Evolutionary conservation across 2,113 vertebrate genomes (phyloP).

Genomic region (Scortum barcoo): DNA sequence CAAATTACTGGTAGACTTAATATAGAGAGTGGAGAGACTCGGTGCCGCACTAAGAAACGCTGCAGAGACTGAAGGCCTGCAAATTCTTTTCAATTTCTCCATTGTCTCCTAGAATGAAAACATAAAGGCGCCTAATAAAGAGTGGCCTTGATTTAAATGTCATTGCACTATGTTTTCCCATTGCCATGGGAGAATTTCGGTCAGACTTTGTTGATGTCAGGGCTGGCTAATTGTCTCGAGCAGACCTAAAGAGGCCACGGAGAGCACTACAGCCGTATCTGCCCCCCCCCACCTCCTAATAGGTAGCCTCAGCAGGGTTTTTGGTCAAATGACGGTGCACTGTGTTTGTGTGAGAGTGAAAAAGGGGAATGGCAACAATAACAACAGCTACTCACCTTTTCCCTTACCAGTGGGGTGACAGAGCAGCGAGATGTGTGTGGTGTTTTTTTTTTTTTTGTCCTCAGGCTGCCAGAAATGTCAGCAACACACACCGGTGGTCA

Average conservation of each 20-base stretch:
- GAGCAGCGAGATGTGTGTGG: conserved; percentile 46
- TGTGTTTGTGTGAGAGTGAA: conserved; percentile 25
- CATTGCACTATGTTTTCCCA: conserved; percentile 44
- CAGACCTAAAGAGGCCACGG: conserved; percentile 13
- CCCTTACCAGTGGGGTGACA: conserved; percentile 16
- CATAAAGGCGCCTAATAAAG: conserved; percentile 37
- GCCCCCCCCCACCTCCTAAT: background rate
- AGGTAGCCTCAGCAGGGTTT: conserved; percentile 23
- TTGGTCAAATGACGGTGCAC: conserved; percentile 19
- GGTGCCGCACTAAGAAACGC: background rate
- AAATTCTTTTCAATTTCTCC: conserved; percentile 8
- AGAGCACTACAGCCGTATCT: conserved; percentile 19
- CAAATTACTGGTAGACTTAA: conserved; percentile 52
- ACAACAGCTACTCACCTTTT: conserved; percentile 50
- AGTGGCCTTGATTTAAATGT: conserved; percentile 63
- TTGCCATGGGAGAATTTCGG: conserved; percentile 58
- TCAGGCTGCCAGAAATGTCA: conserved; percentile 73
- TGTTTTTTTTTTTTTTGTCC: too few species aligned
- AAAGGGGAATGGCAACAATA: conserved; percentile 20
- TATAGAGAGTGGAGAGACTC: conserved; percentile 46
- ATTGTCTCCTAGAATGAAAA: conserved; percentile 53
- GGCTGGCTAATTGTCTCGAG: conserved; percentile 25
- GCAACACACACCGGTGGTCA: conserved; percentile 59
- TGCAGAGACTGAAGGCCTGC: background rate
- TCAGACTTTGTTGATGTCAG: conserved; percentile 36